phyloP scores from a whole-genome alignment of 2,113 vertebrate genomes.

The Coturnix japonica region DNA sequence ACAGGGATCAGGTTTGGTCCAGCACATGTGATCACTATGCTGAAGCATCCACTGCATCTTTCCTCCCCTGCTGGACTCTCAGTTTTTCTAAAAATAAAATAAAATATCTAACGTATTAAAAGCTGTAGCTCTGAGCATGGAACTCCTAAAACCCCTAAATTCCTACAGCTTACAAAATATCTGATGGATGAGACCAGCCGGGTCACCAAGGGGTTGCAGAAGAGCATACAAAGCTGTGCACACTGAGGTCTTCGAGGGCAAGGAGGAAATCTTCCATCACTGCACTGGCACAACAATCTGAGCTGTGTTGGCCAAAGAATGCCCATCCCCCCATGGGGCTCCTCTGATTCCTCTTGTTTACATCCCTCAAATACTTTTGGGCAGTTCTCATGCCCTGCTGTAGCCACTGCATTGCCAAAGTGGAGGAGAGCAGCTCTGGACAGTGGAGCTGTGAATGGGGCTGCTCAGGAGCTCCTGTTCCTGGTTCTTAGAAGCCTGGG shows the following conservation, averaged over 20 bases:
- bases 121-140: neutral
- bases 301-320: neutral
- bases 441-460: neutral
- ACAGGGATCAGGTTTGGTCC: neutral
- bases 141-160: neutral
- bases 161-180: neutral
- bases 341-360: neutral
- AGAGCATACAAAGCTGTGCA: accelerated
- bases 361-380: neutral
- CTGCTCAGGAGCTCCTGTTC: neutral
- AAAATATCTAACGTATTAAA: neutral
- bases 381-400: neutral
- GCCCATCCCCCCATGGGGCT: accelerated
- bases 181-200: neutral
- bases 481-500: neutral
- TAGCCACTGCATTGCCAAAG: accelerated
- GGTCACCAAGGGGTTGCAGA: neutral
- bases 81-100: neutral
- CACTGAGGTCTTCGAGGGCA: neutral
- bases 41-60: neutral
- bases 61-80: accelerated
- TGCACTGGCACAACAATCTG: neutral
- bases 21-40: neutral
- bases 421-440: neutral
- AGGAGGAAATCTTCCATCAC: neutral